Conservation (phyloP, 2,797 vertebrate species). For the Poeciliopsis paucimaculata region DNA sequence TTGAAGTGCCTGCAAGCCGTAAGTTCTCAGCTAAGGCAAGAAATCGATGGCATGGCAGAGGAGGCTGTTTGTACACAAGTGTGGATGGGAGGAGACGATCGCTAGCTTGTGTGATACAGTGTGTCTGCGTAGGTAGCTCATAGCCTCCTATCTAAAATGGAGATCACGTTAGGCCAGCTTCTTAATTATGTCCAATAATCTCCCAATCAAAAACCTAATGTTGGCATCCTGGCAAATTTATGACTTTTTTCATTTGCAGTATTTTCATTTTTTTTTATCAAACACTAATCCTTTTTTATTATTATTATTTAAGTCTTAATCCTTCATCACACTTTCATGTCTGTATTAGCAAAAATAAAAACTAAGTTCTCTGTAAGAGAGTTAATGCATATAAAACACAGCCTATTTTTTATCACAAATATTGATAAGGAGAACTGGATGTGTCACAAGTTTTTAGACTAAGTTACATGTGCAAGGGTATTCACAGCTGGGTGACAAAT, state of each 20-base stretch:
- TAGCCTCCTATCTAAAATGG: slow-evolving; percentile 47
- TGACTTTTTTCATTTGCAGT: slow-evolving; percentile 7
- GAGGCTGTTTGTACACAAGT: slow-evolving; percentile 29
- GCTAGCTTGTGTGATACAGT: slow-evolving; percentile 57
- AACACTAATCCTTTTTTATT: not conserved
- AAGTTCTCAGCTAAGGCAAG: slow-evolving; percentile 62
- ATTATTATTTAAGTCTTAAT: slow-evolving; percentile 11
- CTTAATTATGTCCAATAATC: slow-evolving; percentile 55
- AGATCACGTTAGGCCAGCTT: slow-evolving; percentile 42
- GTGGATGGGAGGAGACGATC: slow-evolving; percentile 41
- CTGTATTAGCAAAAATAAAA: slow-evolving; percentile 21
- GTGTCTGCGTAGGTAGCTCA: slow-evolving; percentile 57
- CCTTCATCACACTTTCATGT: slow-evolving; percentile 19
- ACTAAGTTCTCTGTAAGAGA: slow-evolving; percentile 3
- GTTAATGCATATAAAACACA: slow-evolving; percentile 5
- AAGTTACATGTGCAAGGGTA: slow-evolving; percentile 20
- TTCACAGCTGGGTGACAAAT: slow-evolving; percentile 1
- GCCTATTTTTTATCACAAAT: slow-evolving; percentile 15
- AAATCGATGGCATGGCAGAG: slow-evolving; percentile 64
- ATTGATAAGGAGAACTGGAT: slow-evolving; percentile 3
- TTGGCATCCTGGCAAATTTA: slow-evolving; percentile 9
- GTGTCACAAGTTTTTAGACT: slow-evolving; percentile 20
- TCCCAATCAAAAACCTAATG: slow-evolving; percentile 62
- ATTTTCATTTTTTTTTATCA: not conserved
- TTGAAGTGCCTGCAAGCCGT: slow-evolving; percentile 53